Evolutionary conservation across 2,888 invertebrate species (phyloP), one percentile per base, ranked within the genome.

Genomic region (Ophion obscuratus): DNA sequence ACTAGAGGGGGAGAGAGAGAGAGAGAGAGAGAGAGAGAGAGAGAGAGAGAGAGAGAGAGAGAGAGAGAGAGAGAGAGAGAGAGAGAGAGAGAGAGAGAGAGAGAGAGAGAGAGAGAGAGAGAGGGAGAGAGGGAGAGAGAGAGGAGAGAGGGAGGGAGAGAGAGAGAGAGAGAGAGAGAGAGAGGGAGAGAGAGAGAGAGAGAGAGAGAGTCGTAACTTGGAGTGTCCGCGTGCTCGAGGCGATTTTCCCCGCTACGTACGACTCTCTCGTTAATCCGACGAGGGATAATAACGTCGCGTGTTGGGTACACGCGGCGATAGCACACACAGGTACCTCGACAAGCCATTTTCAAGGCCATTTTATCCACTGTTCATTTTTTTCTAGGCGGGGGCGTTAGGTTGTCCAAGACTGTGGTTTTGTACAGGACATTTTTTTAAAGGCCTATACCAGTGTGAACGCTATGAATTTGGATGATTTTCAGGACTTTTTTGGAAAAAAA

Each of bases 241-340:
- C 77, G 53, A 81, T 86, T 86, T 86, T 86, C 57, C 68, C 85
- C 85, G 85, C 85, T 86, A 47, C 53, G 61, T 76, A 61, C 62
- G 66, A 68, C 71, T 76, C 67, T 67, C 75, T 68, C 67, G 77
- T 81, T 86, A 80, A 86, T 83, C 62, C 80, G 40, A 83, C 73
- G 71, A 77, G 73, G 83, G 80, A 64, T 84, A 84, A 83, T 76
- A 79, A 73, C 61, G 73, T 57, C 82, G 70, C 70, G 68, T 71
- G 71, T 71, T 62, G 74, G 62, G 74, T 79, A 66, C 31, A 31
- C 61, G 24, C 36, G 36, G 24, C 57, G 47, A 70, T 11, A 66
- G 53, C 40, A 31, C 27, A 44, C 67, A 24, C 59, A 9, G 31
- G 20, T 59, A 64, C 44, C 11, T 27, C 17, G 11, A 53, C 36